Evolutionary conservation across 2,797 vertebrate genomes (phyloP).

Genomic region (Sciurus vulgaris): DNA sequence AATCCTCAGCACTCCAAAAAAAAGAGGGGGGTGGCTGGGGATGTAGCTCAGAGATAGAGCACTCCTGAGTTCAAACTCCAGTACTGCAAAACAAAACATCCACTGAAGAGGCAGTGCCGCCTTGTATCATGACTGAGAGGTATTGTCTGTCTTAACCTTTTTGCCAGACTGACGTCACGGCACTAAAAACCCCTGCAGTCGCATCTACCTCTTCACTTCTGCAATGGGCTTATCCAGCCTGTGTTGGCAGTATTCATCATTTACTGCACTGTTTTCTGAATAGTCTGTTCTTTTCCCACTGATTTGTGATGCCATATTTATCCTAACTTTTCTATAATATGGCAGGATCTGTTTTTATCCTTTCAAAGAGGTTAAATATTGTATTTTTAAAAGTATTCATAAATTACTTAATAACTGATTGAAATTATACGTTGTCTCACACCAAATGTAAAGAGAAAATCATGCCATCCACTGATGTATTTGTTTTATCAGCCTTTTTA

Average conservation of each 20-base stretch:
- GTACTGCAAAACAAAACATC: not conserved
- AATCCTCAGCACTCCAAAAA: not conserved
- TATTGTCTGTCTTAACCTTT: not conserved
- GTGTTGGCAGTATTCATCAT: not conserved
- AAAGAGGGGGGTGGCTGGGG: no score
- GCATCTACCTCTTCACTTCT: not conserved
- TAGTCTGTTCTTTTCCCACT: not conserved
- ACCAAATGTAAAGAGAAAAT: not conserved
- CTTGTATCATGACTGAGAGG: not conserved
- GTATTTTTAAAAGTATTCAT: not conserved
- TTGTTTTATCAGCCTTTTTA: conserved; percentile 14
- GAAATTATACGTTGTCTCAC: not conserved
- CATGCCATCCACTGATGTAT: not conserved
- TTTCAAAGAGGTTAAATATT: not conserved
- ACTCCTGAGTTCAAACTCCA: not conserved
- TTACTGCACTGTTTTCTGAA: not conserved
- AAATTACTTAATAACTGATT: not conserved
- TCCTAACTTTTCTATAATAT: not conserved
- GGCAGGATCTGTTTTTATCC: not conserved
- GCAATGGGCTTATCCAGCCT: not conserved
- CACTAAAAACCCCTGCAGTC: not conserved
- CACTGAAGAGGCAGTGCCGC: not conserved
- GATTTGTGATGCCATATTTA: not conserved
- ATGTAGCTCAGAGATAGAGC: no score
- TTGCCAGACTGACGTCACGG: not conserved